phyloP scores from a whole-genome alignment of 2,113 vertebrate genomes.

The Neolamprologus brichardi region DNA sequence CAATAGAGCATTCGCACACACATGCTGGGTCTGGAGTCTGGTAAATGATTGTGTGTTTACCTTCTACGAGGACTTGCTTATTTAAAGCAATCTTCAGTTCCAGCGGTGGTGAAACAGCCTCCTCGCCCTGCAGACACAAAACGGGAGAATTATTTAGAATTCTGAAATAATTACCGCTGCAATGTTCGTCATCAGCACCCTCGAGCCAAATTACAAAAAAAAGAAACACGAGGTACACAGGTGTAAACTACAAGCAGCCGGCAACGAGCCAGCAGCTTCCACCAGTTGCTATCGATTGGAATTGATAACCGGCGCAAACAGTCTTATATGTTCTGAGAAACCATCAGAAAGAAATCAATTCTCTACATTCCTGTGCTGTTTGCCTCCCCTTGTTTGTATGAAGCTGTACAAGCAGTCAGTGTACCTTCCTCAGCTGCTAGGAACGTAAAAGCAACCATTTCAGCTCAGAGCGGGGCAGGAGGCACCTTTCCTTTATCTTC shows the following conservation, averaged over 20 bases:
- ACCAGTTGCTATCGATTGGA: background rate
- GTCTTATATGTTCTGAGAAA: background rate
- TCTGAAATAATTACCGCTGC: slow-evolving; percentile 60
- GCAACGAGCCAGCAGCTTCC: background rate
- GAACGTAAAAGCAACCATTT: background rate
- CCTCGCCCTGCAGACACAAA: slow-evolving; percentile 84
- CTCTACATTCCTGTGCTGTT: slow-evolving; percentile 6
- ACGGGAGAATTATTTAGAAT: slow-evolving; percentile 65
- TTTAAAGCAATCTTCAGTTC: slow-evolving; percentile 87
- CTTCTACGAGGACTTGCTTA: slow-evolving; percentile 82
- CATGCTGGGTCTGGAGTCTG: slow-evolving; percentile 14
- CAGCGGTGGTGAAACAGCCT: slow-evolving; percentile 81
- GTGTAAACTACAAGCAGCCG: background rate
- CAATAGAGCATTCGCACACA: slow-evolving; percentile 27
- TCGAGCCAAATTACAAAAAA: background rate
- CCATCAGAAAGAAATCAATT: background rate
- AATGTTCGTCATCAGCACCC: slow-evolving; percentile 25
- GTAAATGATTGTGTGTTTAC: slow-evolving; percentile 78
- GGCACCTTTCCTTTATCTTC: background rate
- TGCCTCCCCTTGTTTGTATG: background rate
- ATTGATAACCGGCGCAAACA: background rate
- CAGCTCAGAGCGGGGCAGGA: background rate
- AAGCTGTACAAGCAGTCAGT: background rate
- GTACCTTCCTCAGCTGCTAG: background rate
- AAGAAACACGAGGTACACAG: background rate